Percentiles rank a stretch among this genome's conserved stretches.
Conservation (phyloP, 1,140 invertebrate species). For the Hylaeus anthracinus region DNA sequence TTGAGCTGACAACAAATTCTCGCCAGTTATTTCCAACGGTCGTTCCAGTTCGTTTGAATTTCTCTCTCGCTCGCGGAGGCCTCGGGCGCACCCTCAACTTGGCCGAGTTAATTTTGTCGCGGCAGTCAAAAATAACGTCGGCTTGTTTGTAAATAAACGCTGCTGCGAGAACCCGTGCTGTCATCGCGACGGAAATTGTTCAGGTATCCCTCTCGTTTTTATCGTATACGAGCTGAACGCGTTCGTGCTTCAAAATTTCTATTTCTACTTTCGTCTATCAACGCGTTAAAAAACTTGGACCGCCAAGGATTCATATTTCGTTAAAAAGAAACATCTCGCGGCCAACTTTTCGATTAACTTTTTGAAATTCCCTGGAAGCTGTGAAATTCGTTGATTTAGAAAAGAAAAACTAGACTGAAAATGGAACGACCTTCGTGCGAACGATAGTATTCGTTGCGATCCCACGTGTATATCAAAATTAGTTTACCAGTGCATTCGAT, state of each 20-base stretch:
- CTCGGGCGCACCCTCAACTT: background rate
- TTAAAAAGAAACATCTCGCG: background rate
- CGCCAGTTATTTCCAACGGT: background rate
- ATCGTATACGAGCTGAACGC: background rate
- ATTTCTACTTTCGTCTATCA: slow-evolving; percentile 58
- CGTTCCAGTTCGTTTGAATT: background rate
- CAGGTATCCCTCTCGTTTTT: background rate
- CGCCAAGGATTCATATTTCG: too few species aligned
- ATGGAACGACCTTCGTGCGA: background rate
- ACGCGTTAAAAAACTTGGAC: too few species aligned
- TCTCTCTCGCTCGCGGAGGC: background rate
- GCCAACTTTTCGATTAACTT: too few species aligned
- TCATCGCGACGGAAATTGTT: slow-evolving; percentile 49
- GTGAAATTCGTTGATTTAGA: background rate
- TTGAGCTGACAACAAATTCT: background rate
- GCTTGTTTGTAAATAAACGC: slow-evolving; percentile 58
- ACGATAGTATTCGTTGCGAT: background rate
- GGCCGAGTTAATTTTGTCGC: slow-evolving; percentile 2
- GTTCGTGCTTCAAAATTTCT: slow-evolving; percentile 24
- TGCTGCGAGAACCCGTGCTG: background rate
- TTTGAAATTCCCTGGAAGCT: background rate
- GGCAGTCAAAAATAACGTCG: background rate
- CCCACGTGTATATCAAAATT: slow-evolving; percentile 25
- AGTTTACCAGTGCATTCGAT: slow-evolving; percentile 2
- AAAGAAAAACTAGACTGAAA: background rate